Percentiles rank a stretch among this genome's conserved stretches.
Conservation (phyloP, 2,797 vertebrate species). For the Acomys russatus region DNA sequence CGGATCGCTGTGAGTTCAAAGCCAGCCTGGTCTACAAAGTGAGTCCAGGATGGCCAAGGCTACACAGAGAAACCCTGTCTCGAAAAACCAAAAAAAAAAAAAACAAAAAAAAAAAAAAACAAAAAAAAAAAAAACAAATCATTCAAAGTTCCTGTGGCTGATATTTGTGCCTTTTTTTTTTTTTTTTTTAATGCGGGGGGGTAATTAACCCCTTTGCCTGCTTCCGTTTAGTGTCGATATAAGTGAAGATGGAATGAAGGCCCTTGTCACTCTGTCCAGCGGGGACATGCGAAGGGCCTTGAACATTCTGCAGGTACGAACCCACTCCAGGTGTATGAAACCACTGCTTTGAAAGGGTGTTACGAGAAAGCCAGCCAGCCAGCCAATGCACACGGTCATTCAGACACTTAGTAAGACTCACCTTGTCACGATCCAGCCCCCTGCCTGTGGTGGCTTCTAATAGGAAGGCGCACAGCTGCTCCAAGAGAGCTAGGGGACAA, state of each 20-base stretch:
- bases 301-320: slow-evolving; percentile 96
- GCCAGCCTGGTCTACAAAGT: too few species aligned
- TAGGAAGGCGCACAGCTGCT: neutral
- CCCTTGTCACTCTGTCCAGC: slow-evolving; percentile 95
- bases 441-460: neutral
- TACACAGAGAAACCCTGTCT: too few species aligned
- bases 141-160: neutral
- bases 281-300: slow-evolving; percentile 98
- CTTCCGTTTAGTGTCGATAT: slow-evolving; percentile 92
- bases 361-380: neutral
- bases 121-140: neutral
- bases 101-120: too few species aligned
- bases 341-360: neutral
- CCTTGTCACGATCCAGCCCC: neutral
- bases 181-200: too few species aligned
- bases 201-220: neutral
- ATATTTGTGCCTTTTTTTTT: neutral
- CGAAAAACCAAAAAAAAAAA: too few species aligned
- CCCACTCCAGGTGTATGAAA: accelerated
- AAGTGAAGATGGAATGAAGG: slow-evolving; percentile 96
- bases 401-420: neutral
- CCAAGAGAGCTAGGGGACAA: neutral
- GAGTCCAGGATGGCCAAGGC: too few species aligned
- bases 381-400: neutral
- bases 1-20: too few species aligned